Base-by-base conservation (phyloP, 2,888 invertebrate species). In the Rhorus exstirpatorius region DNA sequence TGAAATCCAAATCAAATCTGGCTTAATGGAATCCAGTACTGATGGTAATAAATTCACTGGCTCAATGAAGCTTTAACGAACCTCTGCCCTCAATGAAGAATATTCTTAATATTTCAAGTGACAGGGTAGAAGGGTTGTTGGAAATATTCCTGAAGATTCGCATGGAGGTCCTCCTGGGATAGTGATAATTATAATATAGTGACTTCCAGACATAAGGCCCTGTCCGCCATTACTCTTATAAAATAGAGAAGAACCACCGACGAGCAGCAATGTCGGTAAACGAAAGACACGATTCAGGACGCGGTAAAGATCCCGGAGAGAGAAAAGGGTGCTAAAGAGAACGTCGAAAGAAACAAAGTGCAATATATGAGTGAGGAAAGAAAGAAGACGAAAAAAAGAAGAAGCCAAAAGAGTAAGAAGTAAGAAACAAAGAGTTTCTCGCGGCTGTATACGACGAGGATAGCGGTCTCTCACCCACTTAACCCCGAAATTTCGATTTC, bases 401-500 rank as follows among this genome's bases (percentile, higher is more conserved):
- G 72, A 19, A 31, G 53, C 65, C 38, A 65, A 49, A 49, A 67
- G 41, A 53, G 55, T 79, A 65, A 76, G 61, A 67, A 65, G 63
- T 46, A 68, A 71, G 67, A 74, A 71, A 60, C 14, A 17, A 46
- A 67, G 51, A 61, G 61, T 65, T 63, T 41, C 55, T 44, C 31
- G 46, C 38, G 51, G 41, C 26, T 44, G 49, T 53, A 76, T 53
- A 76, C 61, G 49, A 38, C 35, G 19, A 63, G 41, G 75, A 61
- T 51, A 58, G 72, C 61, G 21, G 53, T 55, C 51, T 79, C 79
- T 79, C 79, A 86, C 86, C 87, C 88, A 87, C 88, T 89, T 90
- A 91, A 92, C 88, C 89, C 88, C 89, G 91, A 92, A 92, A 93
- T 92, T 93, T 92, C 92, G 92, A 92, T 91, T 92, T 90, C 91